Base-by-base conservation (phyloP, 2,797 vertebrate genomes). In the Microctenopoma lineatum region DNA sequence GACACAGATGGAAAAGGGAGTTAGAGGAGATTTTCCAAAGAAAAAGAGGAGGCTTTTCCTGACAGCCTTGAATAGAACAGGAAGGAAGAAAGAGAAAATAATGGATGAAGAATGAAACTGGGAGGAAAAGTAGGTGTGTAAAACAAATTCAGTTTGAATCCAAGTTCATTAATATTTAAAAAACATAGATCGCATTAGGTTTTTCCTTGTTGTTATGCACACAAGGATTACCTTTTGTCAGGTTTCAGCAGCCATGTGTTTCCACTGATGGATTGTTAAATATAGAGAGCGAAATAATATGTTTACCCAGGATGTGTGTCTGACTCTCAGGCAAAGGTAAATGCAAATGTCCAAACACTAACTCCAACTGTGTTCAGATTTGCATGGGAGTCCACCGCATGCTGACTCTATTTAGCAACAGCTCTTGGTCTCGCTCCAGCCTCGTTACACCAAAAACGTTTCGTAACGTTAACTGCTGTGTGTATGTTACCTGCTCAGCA, bases 1-100 rank as follows among this genome's bases (percentile, higher is more conserved):
- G 87, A 90, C 90, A 89, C 73, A 83, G 86, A 92, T 92, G 90
- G 88, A 90, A 92, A 89, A 84, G 81, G 68, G 81, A 88, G 80
- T 57, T 83, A 78, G 75, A 67, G 87, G 87, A 86, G 80, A 79
- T 77, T 88, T 91, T 90, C 87, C 85, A 89, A 65, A 84, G 60
- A 86, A 80, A 81, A 89, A 89, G 74, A 85, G 80, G 78, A 89
- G 90, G 78, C 89, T 86, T 90, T 93, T 92, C 87, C 84, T 91
- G 86, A 92, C 93, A 84, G 83, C 84, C 60, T 81, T 91, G 86
- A 92, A 92, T 91, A 81, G 89, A 89, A 75, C 55, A 68, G 73
- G 80, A 81, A 83, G 79, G 79, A 79, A 74, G 81, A 74, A 88
- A 80, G 77, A 86, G 82, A 81, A 64, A 86, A 73, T 55, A 71